Conservation (phyloP, 2,888 invertebrate genomes). For the Mellilla xanthometata region DNA sequence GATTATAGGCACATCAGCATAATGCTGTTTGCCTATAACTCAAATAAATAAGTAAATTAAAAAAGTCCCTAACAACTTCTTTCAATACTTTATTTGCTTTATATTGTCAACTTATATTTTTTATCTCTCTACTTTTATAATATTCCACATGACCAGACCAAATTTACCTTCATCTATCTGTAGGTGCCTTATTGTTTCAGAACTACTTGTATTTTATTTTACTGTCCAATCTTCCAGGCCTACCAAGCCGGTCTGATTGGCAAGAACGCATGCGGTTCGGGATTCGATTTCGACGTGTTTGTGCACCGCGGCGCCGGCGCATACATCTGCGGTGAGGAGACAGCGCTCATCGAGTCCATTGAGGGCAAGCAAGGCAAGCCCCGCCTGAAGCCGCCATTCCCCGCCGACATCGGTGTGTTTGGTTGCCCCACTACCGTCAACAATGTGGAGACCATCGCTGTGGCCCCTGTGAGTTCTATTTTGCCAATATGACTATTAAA, state of each 20-base stretch:
- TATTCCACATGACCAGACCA: too few species aligned
- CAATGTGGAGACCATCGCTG: conserved; percentile 99
- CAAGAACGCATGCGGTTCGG: conserved; percentile 97
- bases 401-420: conserved; percentile 98
- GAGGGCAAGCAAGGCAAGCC: conserved; percentile 99
- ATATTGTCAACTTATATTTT: too few species aligned
- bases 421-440: conserved; percentile 99
- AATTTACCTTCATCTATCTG: too few species aligned
- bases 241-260: conserved; percentile 98
- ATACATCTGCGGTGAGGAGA: conserved; percentile 99
- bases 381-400: conserved; percentile 99
- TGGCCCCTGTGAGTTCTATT: conserved; percentile 90
- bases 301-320: conserved; percentile 99
- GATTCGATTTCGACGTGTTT: conserved; percentile 98
- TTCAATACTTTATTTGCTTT: too few species aligned
- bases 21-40: too few species aligned
- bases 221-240: conserved; percentile 81
- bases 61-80: too few species aligned
- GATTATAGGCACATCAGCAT: too few species aligned
- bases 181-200: too few species aligned
- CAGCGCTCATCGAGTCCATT: conserved; percentile 98
- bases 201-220: too few species aligned
- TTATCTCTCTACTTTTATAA: too few species aligned
- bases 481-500: too few species aligned
- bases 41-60: too few species aligned